These are phyloP conservation scores for Teleopsis dalmanni DNA, from an alignment of 1,140 invertebrate species.

Conservation along the genomic window DNA sequence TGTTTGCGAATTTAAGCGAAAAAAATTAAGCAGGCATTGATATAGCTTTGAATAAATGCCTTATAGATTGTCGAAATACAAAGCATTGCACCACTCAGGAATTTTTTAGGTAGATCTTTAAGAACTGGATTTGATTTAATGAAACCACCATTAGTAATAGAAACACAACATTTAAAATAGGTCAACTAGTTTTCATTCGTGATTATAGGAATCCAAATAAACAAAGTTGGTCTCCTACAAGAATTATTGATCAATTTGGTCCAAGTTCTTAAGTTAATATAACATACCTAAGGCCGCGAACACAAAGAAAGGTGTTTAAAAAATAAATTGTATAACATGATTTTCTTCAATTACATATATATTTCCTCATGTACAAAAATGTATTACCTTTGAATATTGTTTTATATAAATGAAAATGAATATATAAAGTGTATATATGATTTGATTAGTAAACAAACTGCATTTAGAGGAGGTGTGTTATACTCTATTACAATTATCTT, in stretches of 20 bases:
- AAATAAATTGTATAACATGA: too few species aligned
- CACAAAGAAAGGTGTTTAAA: too few species aligned
- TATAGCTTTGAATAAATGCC: conserved; percentile 3
- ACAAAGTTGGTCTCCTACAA: neutral
- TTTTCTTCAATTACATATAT: too few species aligned
- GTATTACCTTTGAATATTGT: too few species aligned
- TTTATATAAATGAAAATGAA: too few species aligned
- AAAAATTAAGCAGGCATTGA: conserved; percentile 3
- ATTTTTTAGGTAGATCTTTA: conserved; percentile 7
- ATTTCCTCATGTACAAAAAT: too few species aligned
- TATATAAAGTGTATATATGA: too few species aligned
- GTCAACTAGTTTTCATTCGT: conserved; percentile 8
- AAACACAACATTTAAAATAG: conserved; percentile 6
- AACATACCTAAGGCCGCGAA: too few species aligned
- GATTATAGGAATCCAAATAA: conserved; percentile 7
- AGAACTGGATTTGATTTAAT: conserved; percentile 16
- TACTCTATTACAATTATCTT: too few species aligned
- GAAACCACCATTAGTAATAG: conserved; percentile 6
- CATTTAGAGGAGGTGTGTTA: too few species aligned
- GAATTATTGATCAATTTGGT: conserved; percentile 2
- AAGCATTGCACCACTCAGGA: conserved; percentile 5
- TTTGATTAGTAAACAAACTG: too few species aligned
- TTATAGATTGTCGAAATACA: conserved; percentile 10
- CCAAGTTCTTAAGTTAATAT: too few species aligned
- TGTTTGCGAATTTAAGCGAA: conserved; percentile 4